Evolutionary conservation across 2,113 vertebrate species (phyloP).

Genomic region (Dolichallabes microphthalmus): DNA sequence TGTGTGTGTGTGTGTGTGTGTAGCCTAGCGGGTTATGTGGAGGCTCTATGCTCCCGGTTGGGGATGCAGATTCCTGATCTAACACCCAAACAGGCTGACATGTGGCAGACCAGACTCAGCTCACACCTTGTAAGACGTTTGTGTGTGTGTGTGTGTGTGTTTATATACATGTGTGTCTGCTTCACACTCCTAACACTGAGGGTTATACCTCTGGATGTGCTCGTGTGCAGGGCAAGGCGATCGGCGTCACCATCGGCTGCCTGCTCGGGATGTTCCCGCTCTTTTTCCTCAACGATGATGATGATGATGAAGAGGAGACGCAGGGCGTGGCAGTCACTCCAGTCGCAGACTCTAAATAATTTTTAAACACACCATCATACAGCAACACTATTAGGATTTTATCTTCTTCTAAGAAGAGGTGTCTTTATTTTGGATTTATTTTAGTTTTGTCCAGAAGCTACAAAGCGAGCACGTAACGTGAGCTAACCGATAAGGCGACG

Average conservation of each 20-base stretch:
- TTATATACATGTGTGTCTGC: neutral
- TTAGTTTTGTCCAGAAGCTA: neutral
- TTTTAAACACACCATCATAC: neutral
- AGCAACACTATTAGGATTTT: slow-evolving; percentile 6
- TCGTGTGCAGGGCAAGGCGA: slow-evolving; percentile 85
- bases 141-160: neutral
- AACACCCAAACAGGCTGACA: slow-evolving; percentile 91
- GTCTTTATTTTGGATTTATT: neutral
- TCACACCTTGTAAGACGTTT: slow-evolving; percentile 82
- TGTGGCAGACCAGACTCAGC: slow-evolving; percentile 94
- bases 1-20: slow-evolving; percentile 50
- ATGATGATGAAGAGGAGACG: slow-evolving; percentile 80
- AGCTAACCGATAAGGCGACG: neutral
- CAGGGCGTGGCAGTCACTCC: slow-evolving; percentile 35
- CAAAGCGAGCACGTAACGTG: too few species aligned
- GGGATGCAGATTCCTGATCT: slow-evolving; percentile 92
- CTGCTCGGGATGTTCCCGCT: slow-evolving; percentile 97
- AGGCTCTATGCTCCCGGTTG: slow-evolving; percentile 86
- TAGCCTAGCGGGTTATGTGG: slow-evolving; percentile 94
- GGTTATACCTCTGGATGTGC: neutral
- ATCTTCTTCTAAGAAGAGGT: neutral
- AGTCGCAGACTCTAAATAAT: slow-evolving; percentile 4
- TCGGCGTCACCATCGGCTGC: slow-evolving; percentile 91
- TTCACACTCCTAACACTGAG: neutral
- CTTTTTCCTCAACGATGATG: slow-evolving; percentile 84